Evolutionary conservation across 2,888 invertebrate species (phyloP).

Genomic region (Pogonocherus hispidulus): DNA sequence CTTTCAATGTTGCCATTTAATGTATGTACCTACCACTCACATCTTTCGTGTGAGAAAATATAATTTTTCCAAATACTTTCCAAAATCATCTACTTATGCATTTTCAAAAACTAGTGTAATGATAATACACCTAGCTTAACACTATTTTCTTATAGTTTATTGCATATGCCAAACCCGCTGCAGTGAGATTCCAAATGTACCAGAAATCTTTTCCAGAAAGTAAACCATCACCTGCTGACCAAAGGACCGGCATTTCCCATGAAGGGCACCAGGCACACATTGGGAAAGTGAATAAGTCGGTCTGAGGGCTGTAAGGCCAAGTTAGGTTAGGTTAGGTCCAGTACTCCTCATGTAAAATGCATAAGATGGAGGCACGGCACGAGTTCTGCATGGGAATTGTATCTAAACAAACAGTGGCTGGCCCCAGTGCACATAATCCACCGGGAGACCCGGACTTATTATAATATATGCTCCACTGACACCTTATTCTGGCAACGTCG

Average conservation of each 20-base stretch:
- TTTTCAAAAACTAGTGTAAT: too few species aligned
- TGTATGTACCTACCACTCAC: too few species aligned
- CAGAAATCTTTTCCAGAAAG: too few species aligned
- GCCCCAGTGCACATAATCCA: slow-evolving; percentile 40
- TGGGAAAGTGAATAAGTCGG: slow-evolving; percentile 33
- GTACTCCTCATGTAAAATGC: slow-evolving; percentile 77
- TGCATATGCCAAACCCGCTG: too few species aligned
- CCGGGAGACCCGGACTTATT: slow-evolving; percentile 32
- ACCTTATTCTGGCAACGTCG: slow-evolving; percentile 21
- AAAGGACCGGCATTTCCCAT: slow-evolving; percentile 15
- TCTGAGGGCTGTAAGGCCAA: slow-evolving; percentile 61
- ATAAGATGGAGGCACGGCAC: slow-evolving; percentile 71
- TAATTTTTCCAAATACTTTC: too few species aligned
- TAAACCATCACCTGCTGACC: slow-evolving; percentile 8
- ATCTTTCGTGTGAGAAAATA: too few species aligned
- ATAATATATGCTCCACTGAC: slow-evolving; percentile 37
- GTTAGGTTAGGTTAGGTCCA: slow-evolving; percentile 70
- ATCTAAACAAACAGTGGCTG: slow-evolving; percentile 66
- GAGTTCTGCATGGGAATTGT: slow-evolving; percentile 69
- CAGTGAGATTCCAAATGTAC: too few species aligned
- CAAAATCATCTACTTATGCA: too few species aligned
- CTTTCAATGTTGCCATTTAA: too few species aligned
- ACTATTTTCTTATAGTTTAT: too few species aligned
- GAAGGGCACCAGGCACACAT: slow-evolving; percentile 23
- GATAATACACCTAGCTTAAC: too few species aligned